Base-by-base conservation (phyloP, 1,140 invertebrate genomes). In the Orius laevigatus region DNA sequence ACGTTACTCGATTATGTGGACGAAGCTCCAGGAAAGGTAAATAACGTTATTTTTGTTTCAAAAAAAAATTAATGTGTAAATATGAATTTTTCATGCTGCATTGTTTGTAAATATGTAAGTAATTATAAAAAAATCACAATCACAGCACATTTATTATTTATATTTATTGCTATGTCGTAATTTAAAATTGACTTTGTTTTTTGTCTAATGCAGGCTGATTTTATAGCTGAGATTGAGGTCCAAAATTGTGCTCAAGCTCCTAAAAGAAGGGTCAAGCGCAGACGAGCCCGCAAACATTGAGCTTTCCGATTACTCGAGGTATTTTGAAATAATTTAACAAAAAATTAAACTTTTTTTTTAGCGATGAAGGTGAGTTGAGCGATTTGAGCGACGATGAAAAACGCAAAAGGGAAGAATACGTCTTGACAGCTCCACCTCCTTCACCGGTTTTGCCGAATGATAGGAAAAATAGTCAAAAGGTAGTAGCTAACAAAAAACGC, bases 1-100 rank as follows among this genome's bases (percentile, higher is more conserved):
- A 91, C 89, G 2, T 65, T 94, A 8, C 66, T 92, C 47, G 88
- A 93, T 62, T 92, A 85, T 66, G 88, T 81, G 59, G 86, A 91
- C 63, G 80, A 87, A 40, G 79, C 86, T 65, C 84, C 84, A 5
- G 75, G 75, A 54, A 91, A 91, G 74, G 79, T 81, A 67, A 50
- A 51, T 5, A 14, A 11, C 18, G 16, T 31, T 44, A 35, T 10
- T 44, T 50, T 44, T 43, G 12, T 25, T 35, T 11, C 32, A 18
- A 41, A 41, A 38, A 8, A 14, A 36, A 9, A 16, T 41, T 42
- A 18, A 16, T 20, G 11, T 43, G 18, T 16, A 39, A 14, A 39
- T 14, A 14, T 10, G 3, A 10, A 4, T 16, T 39, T 14, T 39
- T 5, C n/a, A 39, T 16, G 36, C 15, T 39, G 3, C 36, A 39